Percentiles rank a stretch among this genome's conserved stretches.
Evolutionary conservation across 2,113 vertebrate genomes (phyloP).

Genomic region (Ophthalmotilapia sp.): DNA sequence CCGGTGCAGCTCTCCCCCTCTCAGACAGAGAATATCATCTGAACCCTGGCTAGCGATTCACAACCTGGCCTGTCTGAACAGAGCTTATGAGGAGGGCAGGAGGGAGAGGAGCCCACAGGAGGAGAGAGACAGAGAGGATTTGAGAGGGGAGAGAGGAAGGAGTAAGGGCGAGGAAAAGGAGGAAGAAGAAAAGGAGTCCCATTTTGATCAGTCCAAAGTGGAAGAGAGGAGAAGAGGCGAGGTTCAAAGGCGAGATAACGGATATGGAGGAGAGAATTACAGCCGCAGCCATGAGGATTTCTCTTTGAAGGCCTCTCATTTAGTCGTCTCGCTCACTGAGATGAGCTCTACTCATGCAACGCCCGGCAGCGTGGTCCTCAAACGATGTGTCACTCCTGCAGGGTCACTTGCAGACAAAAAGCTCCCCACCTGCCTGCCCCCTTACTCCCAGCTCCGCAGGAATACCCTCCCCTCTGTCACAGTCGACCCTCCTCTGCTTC

Average conservation of each 20-base stretch:
- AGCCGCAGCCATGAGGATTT: not conserved
- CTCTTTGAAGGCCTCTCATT: not conserved
- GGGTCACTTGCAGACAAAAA: not conserved
- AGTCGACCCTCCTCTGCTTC: conserved; percentile 11
- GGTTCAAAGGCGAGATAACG: not conserved
- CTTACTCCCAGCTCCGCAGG: not conserved
- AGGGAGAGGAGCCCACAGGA: not conserved
- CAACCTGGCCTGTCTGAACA: conserved; percentile 53
- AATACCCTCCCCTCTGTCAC: conserved; percentile 41
- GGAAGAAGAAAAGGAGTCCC: not conserved
- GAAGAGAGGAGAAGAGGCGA: not conserved
- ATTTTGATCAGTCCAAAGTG: not conserved
- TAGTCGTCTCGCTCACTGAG: not conserved
- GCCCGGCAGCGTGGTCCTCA: not conserved
- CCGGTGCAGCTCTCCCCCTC: not conserved
- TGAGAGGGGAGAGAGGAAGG: not conserved
- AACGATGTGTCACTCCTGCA: not conserved
- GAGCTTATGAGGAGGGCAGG: conserved; percentile 36
- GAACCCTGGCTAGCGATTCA: conserved; percentile 63
- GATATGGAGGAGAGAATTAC: not conserved
- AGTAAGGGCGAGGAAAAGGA: not conserved
- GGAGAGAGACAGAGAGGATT: not conserved
- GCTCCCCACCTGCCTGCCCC: not conserved
- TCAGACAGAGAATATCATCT: conserved; percentile 42
- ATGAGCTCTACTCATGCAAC: not conserved